phyloP scores from a whole-genome alignment of 2,797 vertebrate genomes.

The Semotilus atromaculatus region DNA sequence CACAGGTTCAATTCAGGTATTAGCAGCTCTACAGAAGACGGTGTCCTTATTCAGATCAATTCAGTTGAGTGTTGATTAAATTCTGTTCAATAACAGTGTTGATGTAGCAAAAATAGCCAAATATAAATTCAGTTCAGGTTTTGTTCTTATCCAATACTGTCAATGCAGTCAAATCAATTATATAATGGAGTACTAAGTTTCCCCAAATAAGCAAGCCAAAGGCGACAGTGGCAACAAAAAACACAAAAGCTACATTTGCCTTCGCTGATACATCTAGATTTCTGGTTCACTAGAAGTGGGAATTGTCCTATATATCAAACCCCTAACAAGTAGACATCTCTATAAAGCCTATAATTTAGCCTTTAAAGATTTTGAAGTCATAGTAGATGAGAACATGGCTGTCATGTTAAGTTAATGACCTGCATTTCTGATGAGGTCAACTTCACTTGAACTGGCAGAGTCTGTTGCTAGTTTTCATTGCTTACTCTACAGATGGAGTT shows the following conservation, averaged over 20 bases:
- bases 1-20: neutral
- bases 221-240: neutral
- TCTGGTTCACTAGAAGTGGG: neutral
- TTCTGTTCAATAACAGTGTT: too few species aligned
- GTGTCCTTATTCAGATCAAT: neutral
- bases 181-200: neutral
- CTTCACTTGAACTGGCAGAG: neutral
- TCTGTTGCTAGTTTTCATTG: neutral
- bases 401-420: neutral
- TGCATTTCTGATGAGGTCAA: neutral
- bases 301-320: too few species aligned
- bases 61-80: neutral
- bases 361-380: neutral
- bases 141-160: too few species aligned
- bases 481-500: neutral
- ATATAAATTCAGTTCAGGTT: too few species aligned
- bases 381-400: neutral
- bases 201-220: neutral
- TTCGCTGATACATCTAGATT: neutral
- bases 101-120: too few species aligned
- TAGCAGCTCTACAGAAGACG: neutral
- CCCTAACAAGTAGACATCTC: too few species aligned
- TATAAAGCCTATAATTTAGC: neutral
- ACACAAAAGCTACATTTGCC: neutral
- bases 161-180: too few species aligned